Base-by-base conservation (phyloP, 2,113 vertebrate genomes). In the Monopterus albus region DNA sequence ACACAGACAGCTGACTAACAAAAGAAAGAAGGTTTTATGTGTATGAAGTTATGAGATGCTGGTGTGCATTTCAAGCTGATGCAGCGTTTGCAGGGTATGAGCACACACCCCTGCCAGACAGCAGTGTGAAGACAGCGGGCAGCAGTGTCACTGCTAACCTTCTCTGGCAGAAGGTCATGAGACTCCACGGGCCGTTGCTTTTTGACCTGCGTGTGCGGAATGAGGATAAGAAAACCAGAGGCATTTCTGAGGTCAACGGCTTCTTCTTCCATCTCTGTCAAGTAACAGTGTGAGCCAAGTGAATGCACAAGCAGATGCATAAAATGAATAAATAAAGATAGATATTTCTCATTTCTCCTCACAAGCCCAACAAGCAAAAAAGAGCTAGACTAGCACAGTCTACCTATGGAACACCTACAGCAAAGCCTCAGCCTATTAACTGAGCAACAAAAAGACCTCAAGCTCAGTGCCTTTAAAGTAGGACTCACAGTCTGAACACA, bases 1-100 rank as follows among this genome's bases (percentile, higher is more conserved):
- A 66, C 47, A 69, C 66, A 74, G 66, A 75, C 77, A 64, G 55
- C 81, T 63, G 61, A 81, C 77, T 50, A 47, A 68, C 65, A 18
- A 61, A 38, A 65, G 20, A 64, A 63, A 55, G 50, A 21, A 50
- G 69, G n/a, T 50, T 78, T 65, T 20, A 23, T 25, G 47, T 38
- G 36, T 28, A 36, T 50, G 63, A 45, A 43, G 12, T 42, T 62
- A 55, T 55, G 76, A 50, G 45, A 67, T 2, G 71, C 39, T 15
- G 46, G 47, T 29, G 56, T 49, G 26, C 18, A 28, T 39, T 55
- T 31, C 38, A 47, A 64, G 74, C n/a, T 49, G 20, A 65, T 68
- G 62, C 31, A 18, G 69, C 62, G 61, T 49, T 61, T 31, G 68
- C 62, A 17, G 45, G 33, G 43, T 35, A 40, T 43, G 50, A 36